Evolutionary conservation across 2,888 invertebrate genomes (phyloP), one percentile per base, ranked within the genome.

Genomic region (Cistogaster globosa): DNA sequence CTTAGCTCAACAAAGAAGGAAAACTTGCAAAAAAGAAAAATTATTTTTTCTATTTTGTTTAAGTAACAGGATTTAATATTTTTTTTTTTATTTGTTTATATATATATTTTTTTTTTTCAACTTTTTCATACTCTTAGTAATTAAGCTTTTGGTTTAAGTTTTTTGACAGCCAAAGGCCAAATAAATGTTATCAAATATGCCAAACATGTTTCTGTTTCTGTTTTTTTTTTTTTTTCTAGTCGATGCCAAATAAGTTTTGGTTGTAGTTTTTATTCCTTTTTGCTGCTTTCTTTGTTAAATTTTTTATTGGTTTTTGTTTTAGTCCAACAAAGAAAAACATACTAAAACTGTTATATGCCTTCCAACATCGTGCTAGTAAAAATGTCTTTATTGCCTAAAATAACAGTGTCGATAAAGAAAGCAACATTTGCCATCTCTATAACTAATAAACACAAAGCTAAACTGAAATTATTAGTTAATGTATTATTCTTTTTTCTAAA

Each of bases 381-480:
- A 16, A 22, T 69, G 22, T 57, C 42, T 42, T 42, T 48, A 7
- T n/a, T 42, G 42, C 14, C 14, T 16, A n/a, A 7, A n/a, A 16
- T 48, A 48, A 14, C n/a, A 16, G n/a, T 48, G 8, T 1, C 14
- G 0, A 3, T 32, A 60, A 51, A 42, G 42, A 67, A 58, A 82
- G 45, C 48, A 51, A 7, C 51, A 65, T 72, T 65, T 58, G 48
- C 72, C 81, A 72, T 81, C 62, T 68, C 62, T 81, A 72, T 71
- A 85, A 83, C 83, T 86, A 83, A 86, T 87, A 81, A 86, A 75
- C 83, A 84, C 77, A 68, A 74, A 72, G 85, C 78, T 86, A 72
- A 75, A 78, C 71, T 78, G 58, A 63, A 76, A 82, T 77, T 84
- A 83, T 80, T 80, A 68, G 71, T 68, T 80, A 84, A 80, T 76